Percentiles rank a stretch among this genome's conserved stretches.
Evolutionary conservation across 1,140 invertebrate genomes (phyloP).

Genomic region (Pseudomyrmex flavicornis): DNA sequence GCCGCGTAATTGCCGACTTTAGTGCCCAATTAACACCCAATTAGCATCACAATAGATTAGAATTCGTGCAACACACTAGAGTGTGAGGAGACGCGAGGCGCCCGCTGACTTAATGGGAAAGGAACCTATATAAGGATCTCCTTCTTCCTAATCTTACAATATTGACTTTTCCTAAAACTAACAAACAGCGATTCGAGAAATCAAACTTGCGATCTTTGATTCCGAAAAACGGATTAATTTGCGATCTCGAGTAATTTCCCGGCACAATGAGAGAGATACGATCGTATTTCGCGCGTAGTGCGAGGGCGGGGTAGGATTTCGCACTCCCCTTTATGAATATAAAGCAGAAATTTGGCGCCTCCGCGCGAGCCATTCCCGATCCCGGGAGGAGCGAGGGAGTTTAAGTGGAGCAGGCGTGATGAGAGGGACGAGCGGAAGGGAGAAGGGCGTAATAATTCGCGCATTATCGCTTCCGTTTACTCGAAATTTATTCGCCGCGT

Average conservation of each 20-base stretch:
- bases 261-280: background rate
- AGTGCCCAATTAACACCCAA: too few species aligned
- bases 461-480: conserved; percentile 60
- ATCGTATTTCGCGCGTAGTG: background rate
- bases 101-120: too few species aligned
- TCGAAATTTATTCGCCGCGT: conserved; percentile 43
- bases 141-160: too few species aligned
- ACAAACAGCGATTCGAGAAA: background rate
- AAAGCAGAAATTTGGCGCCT: conserved; percentile 49
- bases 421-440: too few species aligned
- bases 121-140: too few species aligned
- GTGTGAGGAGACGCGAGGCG: too few species aligned
- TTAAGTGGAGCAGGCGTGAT: conserved; percentile 9
- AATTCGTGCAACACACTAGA: too few species aligned
- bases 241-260: background rate
- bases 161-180: too few species aligned
- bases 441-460: conserved; percentile 42
- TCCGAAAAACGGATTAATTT: background rate
- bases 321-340: conserved; percentile 46
- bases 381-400: conserved; percentile 14
- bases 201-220: background rate
- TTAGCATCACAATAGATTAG: too few species aligned
- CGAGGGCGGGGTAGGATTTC: background rate
- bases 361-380: conserved; percentile 22
- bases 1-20: too few species aligned